Percentiles rank a stretch among this genome's conserved stretches.
Evolutionary conservation across 2,797 vertebrate genomes (phyloP).

Genomic region (Liparis tanakae): DNA sequence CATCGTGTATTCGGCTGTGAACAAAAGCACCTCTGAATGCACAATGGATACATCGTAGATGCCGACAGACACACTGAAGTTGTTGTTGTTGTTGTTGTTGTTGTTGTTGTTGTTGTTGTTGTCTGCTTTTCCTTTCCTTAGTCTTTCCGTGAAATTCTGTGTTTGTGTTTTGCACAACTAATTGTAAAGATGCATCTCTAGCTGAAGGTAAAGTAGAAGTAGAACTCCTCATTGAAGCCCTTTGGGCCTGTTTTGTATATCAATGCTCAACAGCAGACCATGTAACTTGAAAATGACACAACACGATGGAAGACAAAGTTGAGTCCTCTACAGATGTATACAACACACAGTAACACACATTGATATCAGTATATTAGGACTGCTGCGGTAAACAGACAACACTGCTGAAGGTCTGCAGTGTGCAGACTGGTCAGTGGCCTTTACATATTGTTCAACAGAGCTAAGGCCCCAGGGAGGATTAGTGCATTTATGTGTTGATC

Average conservation of each 20-base stretch:
- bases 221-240: neutral
- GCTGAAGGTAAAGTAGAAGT: neutral
- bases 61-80: neutral
- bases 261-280: neutral
- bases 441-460: conserved; percentile 35
- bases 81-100: neutral
- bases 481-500: conserved; percentile 52
- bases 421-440: conserved; percentile 34
- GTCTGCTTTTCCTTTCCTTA: neutral
- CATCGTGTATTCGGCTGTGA: neutral
- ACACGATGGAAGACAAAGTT: conserved; percentile 14
- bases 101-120: neutral
- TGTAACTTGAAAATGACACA: conserved; percentile 1
- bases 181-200: conserved; percentile 10
- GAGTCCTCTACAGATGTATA: conserved; percentile 1
- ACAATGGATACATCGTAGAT: neutral
- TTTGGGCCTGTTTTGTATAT: neutral
- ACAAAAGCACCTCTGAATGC: neutral
- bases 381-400: conserved; percentile 34
- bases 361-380: conserved; percentile 6
- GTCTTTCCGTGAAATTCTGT: neutral
- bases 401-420: conserved; percentile 15
- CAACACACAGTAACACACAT: neutral
- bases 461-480: conserved; percentile 15
- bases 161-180: neutral